Evolutionary conservation across 2,888 invertebrate species (phyloP), one percentile per base, ranked within the genome.

Genomic region (Cantharis lateralis): DNA sequence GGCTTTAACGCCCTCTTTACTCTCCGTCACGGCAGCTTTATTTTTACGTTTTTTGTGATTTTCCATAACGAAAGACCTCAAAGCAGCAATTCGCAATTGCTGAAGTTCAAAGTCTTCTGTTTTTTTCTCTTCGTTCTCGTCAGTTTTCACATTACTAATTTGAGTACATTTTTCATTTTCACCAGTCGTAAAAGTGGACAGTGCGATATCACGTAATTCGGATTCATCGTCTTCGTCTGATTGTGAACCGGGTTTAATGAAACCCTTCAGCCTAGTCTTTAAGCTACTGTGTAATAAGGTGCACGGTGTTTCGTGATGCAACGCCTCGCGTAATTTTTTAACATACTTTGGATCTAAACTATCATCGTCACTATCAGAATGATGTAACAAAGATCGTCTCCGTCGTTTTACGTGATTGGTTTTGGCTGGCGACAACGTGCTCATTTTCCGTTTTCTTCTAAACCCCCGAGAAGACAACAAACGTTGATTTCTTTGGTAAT

Each of bases 11-110:
- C 68, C 20, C 70, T 74, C 70, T 20, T 68, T 66, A 66, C 77
- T 80, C 81, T 77, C 75, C 76, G 77, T 72, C 83, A 83, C 81
- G 86, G 84, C 83, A 82, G 82, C 81, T 83, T 85, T 87, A 68
- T 84, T 81, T 86, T 91, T 91, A 84, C 91, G 89, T 84, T 92
- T 90, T 80, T 91, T 89, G 76, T 91, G 92, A 86, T 93, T 93
- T 82, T 93, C 93, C 63, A 93, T 83, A 64, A 93, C 87, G 7
- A 93, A 92, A n/a, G 93, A 93, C 81, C 91, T 91, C n/a, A 93
- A 87, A 72, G 93, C 93, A 80, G 92, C 93, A 81, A 92, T 86
- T 80, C 93, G 88, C 69, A 93, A 86, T 81, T 93, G 90, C 71
- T 91, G 87, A 78, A 92, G 91, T 83, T 93, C 93, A 84, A 90